Percentiles rank a stretch among this genome's conserved stretches.
Conservation (phyloP, 2,113 vertebrate species). For the Neofelis nebulosa region DNA sequence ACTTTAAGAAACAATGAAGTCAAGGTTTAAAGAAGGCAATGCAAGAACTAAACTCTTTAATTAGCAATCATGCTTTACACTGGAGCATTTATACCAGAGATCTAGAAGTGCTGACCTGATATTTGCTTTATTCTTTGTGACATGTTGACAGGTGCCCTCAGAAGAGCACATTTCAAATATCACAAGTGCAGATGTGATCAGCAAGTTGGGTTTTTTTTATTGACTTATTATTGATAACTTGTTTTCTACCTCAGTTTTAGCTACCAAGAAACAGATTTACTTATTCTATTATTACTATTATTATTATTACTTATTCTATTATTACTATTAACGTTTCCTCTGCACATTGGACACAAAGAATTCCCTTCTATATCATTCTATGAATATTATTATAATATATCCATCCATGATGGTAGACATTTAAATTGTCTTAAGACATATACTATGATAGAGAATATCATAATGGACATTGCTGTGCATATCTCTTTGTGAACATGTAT, state of each 20-base stretch:
- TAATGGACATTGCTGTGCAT: background rate
- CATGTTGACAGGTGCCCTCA: background rate
- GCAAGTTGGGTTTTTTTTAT: background rate
- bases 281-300: background rate
- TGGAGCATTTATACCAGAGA: background rate
- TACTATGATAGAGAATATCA: background rate
- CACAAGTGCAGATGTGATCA: background rate
- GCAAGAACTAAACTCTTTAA: background rate
- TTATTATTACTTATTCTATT: background rate
- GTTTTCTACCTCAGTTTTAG: conserved; percentile 14
- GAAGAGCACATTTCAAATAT: conserved; percentile 17
- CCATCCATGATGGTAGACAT: background rate
- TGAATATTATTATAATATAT: background rate
- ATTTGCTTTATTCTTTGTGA: background rate
- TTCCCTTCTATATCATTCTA: background rate
- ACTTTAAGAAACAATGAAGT: conserved; percentile 5
- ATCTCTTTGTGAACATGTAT: background rate
- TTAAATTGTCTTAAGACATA: background rate
- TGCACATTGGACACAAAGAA: background rate
- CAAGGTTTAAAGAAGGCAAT: background rate
- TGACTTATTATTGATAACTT: conserved; percentile 11
- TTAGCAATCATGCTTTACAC: background rate
- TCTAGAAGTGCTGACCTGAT: background rate
- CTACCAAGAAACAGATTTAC: background rate
- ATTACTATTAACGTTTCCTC: background rate